A percentile compares a stretch with the other conserved stretches of the same genome.
phyloP scores from a whole-genome alignment of 2,888 invertebrate genomes.

The Zeuzera pyrina region DNA sequence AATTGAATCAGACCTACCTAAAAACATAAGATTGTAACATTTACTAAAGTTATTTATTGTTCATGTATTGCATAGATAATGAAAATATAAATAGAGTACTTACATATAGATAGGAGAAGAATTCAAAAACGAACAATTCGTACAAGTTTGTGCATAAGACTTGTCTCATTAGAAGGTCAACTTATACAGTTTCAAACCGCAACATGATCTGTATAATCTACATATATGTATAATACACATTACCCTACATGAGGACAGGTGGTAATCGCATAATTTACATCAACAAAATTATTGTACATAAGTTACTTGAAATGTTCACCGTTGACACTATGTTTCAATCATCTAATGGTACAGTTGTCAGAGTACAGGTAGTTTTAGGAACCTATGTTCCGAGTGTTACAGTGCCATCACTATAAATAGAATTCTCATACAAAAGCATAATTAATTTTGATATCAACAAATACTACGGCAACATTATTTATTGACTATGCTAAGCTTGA shows the following conservation, averaged over 20 bases:
- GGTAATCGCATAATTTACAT: slow-evolving; percentile 45
- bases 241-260: slow-evolving; percentile 51
- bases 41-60: slow-evolving; percentile 47
- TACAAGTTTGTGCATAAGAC: slow-evolving; percentile 62
- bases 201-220: slow-evolving; percentile 47
- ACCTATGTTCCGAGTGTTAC: slow-evolving; percentile 39
- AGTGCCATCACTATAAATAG: slow-evolving; percentile 51
- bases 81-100: slow-evolving; percentile 7
- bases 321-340: too few relatives aligned
- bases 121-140: slow-evolving; percentile 41
- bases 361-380: too few relatives aligned
- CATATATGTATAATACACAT: slow-evolving; percentile 46
- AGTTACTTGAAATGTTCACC: too few relatives aligned
- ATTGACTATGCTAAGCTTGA: slow-evolving; percentile 54
- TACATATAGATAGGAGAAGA: slow-evolving; percentile 27
- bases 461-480: slow-evolving; percentile 59
- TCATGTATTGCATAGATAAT: slow-evolving; percentile 46
- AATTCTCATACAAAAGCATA: slow-evolving; percentile 62
- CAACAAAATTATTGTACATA: slow-evolving; percentile 32
- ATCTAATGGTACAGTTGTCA: too few relatives aligned
- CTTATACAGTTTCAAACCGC: slow-evolving; percentile 50
- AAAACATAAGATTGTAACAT: slow-evolving; percentile 44
- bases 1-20: slow-evolving; percentile 70
- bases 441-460: slow-evolving; percentile 57
- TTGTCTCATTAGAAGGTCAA: slow-evolving; percentile 48